Percentiles rank a stretch among this genome's conserved stretches.
phyloP scores from a whole-genome alignment of 2,888 invertebrate genomes.

The Philereme vetulata region DNA sequence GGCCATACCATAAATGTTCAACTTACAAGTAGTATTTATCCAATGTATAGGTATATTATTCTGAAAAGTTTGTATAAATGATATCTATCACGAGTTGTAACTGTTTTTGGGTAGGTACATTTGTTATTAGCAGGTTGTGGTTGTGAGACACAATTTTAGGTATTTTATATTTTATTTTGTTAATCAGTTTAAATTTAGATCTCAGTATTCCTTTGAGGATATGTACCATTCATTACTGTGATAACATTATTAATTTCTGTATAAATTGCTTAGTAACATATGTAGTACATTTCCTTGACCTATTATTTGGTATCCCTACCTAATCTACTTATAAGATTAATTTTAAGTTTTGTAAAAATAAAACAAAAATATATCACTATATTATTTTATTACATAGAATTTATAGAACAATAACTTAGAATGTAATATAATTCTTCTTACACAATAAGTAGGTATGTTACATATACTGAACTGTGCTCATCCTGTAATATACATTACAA shows the following conservation, averaged over 20 bases:
- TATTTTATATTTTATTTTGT: not conserved
- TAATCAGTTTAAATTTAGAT: constrained; percentile 19
- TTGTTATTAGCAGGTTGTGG: no score
- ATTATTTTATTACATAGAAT: constrained; percentile 67
- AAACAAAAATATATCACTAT: constrained; percentile 39
- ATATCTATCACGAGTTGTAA: no score
- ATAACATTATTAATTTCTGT: constrained; percentile 43
- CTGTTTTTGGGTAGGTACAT: no score
- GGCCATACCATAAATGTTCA: no score
- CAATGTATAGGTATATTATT: no score
- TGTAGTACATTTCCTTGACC: constrained; percentile 8
- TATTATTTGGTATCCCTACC: constrained; percentile 15
- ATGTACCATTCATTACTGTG: constrained; percentile 42
- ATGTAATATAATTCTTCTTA: constrained; percentile 51
- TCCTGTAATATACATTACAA: not conserved
- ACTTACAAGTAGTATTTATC: no score
- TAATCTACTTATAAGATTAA: not conserved
- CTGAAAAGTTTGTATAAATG: no score
- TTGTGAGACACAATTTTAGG: not conserved
- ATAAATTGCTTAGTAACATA: constrained; percentile 37
- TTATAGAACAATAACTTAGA: constrained; percentile 71
- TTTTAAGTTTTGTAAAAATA: constrained; percentile 14
- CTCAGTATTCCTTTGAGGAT: constrained; percentile 35
- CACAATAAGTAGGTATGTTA: constrained; percentile 32
- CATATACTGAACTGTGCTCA: constrained; percentile 62